phyloP scores from a whole-genome alignment of 53 echinoderm and acorn worm genomes.

The Crossaster papposus region DNA sequence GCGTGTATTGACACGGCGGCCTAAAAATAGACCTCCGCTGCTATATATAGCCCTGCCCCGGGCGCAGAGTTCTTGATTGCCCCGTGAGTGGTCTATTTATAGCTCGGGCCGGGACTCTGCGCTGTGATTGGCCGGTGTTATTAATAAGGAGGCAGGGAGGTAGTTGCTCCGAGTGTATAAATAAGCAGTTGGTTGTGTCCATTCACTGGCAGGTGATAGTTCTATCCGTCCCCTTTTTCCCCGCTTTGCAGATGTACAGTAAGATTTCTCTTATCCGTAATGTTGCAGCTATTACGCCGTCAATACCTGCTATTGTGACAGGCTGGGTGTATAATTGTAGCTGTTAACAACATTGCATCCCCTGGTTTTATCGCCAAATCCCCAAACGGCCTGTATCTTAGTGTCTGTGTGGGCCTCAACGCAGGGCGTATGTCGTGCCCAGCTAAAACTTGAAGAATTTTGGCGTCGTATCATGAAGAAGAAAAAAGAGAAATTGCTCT shows the following conservation, averaged over 20 bases:
- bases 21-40: conserved; percentile 55
- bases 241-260: neutral
- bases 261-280: neutral
- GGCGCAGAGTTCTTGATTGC: conserved; percentile 53
- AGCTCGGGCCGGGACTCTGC: conserved; percentile 22
- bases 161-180: conserved; percentile 6
- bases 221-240: neutral
- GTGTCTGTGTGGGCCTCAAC: neutral
- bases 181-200: conserved; percentile 14
- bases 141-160: conserved; percentile 41
- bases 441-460: neutral
- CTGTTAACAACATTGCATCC: conserved; percentile 20
- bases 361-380: neutral
- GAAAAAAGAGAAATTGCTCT: neutral
- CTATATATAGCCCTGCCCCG: conserved; percentile 61
- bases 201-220: conserved; percentile 18
- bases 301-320: neutral
- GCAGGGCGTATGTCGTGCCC: neutral
- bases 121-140: conserved; percentile 50
- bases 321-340: conserved; percentile 22
- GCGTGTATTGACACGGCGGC: conserved; percentile 43
- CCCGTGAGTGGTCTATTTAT: conserved; percentile 59
- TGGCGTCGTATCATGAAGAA: neutral
- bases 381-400: neutral
- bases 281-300: neutral